Base-by-base conservation (phyloP, 2,113 vertebrate species). In the Gymnarchus niloticus region DNA sequence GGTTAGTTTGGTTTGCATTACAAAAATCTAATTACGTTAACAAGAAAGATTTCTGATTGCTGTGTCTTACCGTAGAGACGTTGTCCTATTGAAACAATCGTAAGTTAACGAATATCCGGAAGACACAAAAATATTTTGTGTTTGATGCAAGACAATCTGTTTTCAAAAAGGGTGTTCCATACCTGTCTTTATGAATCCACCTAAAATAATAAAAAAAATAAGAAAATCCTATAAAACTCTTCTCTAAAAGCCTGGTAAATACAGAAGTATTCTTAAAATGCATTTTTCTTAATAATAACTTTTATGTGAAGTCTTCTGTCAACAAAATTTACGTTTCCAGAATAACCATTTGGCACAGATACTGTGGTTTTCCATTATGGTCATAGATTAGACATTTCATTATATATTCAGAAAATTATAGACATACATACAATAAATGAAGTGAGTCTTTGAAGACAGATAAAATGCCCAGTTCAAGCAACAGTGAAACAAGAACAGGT, bases 171-270 rank as follows among this genome's bases (percentile, higher is more conserved):
- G 28, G 6, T 0, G 59, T 12, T 46, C 76, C 69, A 4, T 91
- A 91, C 91, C 91, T 91, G 91, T 90, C 69, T 91, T 91, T 19
- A 91, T 51, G 85, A 91, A 91, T 85, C 84, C 89, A 87, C 91
- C 91, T 91, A 87, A 76, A 90, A 88, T 33, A 48, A 90, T 12
- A 86, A 85, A 28, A 85, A 83, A 86, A 69, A 81, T 44, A 84
- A 44, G 14, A 85, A 8, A 80, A 86, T 57, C 41, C 83, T n/a
- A 87, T 61, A 81, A 49, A 51, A 65, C 69, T 84, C 54, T 46
- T 69, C 19, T 84, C 44, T 78, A 10, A 78, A 12, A 84, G 33
- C 12, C 65, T 73, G 65, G 65, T 19, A 73, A 73, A 37, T 73
- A 41, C 65, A 73, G 65, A 41, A 73, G 41, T 73, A 73, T 73